These are phyloP conservation scores for Rhynchotus rufescens DNA, from an alignment of 2,797 vertebrate species.

Conservation along the genomic window DNA sequence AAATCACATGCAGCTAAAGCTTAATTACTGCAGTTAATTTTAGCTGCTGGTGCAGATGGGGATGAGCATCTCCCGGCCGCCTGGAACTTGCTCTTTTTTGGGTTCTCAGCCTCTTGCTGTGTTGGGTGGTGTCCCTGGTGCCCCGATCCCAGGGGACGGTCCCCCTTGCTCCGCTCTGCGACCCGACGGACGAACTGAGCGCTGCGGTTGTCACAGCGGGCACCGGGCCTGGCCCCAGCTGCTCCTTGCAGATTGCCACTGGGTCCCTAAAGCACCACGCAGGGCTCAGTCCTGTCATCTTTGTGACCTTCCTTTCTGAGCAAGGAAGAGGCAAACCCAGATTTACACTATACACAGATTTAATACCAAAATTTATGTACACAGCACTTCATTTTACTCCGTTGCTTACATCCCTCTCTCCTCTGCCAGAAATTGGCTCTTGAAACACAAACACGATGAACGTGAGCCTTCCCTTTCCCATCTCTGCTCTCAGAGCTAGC, in stretches of 20 bases:
- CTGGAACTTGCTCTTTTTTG: not conserved
- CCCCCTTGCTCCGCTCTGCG: too few species aligned
- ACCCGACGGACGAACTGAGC: not conserved
- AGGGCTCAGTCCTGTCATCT: not conserved
- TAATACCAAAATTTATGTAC: conserved; percentile 84
- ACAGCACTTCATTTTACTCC: conserved; percentile 74
- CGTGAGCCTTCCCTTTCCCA: conserved; percentile 51
- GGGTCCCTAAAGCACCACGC: not conserved
- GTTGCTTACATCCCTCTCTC: conserved; percentile 53
- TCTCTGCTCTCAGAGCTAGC: conserved; percentile 64
- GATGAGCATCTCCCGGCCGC: not conserved
- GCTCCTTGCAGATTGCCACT: not conserved
- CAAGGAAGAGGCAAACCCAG: conserved; percentile 74
- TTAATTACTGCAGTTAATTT: not conserved
- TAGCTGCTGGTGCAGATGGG: not conserved
- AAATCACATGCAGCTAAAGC: not conserved
- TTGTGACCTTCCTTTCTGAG: not conserved
- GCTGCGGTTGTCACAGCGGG: not conserved
- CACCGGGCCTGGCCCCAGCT: not conserved
- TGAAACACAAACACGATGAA: conserved; percentile 58
- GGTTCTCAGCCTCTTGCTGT: not conserved
- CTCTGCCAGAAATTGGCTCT: conserved; percentile 67
- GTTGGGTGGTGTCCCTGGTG: not conserved
- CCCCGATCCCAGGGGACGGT: not conserved
- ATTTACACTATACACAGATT: conserved; percentile 83